Evolutionary conservation across 2,888 invertebrate species (phyloP).

Genomic region (Coenonympha glycerion): DNA sequence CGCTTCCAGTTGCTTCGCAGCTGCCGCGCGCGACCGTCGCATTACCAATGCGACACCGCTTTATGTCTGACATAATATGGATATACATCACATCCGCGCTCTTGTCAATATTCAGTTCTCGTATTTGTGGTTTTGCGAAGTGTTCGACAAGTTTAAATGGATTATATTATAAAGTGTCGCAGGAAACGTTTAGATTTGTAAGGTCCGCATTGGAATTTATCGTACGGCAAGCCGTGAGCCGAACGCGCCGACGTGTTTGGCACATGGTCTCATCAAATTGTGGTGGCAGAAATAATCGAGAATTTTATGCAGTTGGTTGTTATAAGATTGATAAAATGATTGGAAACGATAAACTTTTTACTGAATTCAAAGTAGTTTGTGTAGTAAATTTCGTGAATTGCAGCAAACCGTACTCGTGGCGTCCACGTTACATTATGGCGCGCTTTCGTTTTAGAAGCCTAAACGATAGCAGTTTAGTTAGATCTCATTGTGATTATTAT

Average conservation of each 20-base stretch:
- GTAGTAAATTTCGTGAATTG: conserved; percentile 11
- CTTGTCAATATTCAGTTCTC: conserved; percentile 69
- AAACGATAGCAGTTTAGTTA: neutral
- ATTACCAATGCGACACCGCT: conserved; percentile 66
- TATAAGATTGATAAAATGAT: conserved; percentile 23
- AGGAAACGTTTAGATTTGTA: conserved; percentile 52
- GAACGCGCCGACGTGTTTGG: conserved; percentile 69
- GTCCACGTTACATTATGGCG: conserved; percentile 67
- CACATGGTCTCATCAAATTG: conserved; percentile 70
- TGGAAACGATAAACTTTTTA: neutral
- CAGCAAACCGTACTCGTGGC: conserved; percentile 65
- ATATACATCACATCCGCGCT: conserved; percentile 70
- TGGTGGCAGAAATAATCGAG: conserved; percentile 61
- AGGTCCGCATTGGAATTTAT: conserved; percentile 73
- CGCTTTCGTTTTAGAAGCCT: conserved; percentile 33
- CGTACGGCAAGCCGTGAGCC: conserved; percentile 61
- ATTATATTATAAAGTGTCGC: conserved; percentile 73
- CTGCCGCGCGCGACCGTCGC: conserved; percentile 72
- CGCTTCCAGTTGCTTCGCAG: conserved; percentile 68
- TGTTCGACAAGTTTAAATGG: conserved; percentile 72
- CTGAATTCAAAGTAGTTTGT: neutral
- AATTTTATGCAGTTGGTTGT: conserved; percentile 30
- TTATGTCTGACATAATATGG: conserved; percentile 66
- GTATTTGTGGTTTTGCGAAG: conserved; percentile 72
- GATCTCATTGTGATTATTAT: too few species aligned